Evolutionary conservation across 2,113 vertebrate genomes (phyloP).

Genomic region (Myotis brandtii): DNA sequence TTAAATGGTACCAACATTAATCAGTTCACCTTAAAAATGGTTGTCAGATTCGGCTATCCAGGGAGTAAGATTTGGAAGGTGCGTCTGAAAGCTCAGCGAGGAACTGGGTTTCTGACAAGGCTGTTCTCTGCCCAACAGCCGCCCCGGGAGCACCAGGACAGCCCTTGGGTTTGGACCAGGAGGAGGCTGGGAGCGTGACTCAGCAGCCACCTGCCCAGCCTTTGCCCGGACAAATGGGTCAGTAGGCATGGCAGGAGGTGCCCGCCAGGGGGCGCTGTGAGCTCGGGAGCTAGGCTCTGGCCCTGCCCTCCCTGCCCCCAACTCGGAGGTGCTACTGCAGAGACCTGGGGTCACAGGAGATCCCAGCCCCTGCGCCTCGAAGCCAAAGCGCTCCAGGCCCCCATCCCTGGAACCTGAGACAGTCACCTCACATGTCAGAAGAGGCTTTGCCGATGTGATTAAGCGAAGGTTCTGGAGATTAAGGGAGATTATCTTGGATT

Average conservation of each 20-base stretch:
- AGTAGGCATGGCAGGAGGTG: no score
- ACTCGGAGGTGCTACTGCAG: not conserved
- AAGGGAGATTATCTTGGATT: not conserved
- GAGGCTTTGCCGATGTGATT: not conserved
- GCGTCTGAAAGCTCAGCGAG: not conserved
- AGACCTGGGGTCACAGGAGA: not conserved
- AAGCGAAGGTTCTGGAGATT: not conserved
- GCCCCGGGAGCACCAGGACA: not conserved
- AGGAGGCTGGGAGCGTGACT: not conserved
- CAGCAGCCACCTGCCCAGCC: not conserved
- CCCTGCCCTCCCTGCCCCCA: not conserved
- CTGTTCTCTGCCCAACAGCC: conserved; percentile 13
- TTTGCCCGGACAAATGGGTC: not conserved
- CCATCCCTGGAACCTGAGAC: not conserved
- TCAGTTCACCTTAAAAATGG: conserved; percentile 61
- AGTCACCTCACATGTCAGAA: not conserved
- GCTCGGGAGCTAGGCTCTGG: not conserved
- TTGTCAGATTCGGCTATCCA: conserved; percentile 63
- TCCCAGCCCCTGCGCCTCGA: not conserved
- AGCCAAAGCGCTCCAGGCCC: not conserved
- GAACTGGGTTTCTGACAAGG: not conserved
- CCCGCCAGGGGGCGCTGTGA: not conserved
- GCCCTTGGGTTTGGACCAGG: not conserved
- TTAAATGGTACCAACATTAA: conserved; percentile 72
- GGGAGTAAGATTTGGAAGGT: conserved; percentile 28